phyloP scores from a whole-genome alignment of 2,888 invertebrate species.

The Cephus runcator region DNA sequence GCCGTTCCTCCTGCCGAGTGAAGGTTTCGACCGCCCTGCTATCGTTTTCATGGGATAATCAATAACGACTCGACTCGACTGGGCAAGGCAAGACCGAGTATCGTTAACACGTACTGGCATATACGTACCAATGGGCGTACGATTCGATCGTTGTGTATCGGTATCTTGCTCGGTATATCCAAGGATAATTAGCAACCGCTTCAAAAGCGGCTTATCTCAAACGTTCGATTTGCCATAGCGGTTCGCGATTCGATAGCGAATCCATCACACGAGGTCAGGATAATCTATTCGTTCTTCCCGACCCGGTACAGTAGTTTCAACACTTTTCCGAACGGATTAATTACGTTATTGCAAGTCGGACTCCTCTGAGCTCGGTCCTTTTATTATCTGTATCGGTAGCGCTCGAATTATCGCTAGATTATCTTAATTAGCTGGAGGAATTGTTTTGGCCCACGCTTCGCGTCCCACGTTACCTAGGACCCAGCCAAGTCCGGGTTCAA shows the following conservation, averaged over 20 bases:
- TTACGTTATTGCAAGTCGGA: not conserved
- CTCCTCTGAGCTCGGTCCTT: not conserved
- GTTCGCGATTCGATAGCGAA: not conserved
- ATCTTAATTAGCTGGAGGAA: slow-evolving; percentile 59
- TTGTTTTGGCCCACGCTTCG: slow-evolving; percentile 58
- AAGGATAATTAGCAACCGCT: not conserved
- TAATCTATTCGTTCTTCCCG: not conserved
- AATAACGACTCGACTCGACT: not conserved
- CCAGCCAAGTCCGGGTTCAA: slow-evolving; percentile 10
- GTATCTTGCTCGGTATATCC: not conserved
- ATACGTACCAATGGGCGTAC: not conserved
- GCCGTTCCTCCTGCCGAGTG: slow-evolving; percentile 1
- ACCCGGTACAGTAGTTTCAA: not conserved
- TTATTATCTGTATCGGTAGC: not conserved
- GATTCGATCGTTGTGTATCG: not conserved
- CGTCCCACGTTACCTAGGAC: slow-evolving; percentile 28
- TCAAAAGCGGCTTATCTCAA: slow-evolving; percentile 1
- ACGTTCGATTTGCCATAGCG: not conserved
- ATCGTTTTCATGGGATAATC: slow-evolving; percentile 1
- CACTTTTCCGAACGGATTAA: not conserved
- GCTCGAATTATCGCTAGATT: slow-evolving; percentile 52
- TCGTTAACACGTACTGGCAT: not conserved
- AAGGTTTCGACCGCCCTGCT: not conserved
- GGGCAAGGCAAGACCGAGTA: not conserved
- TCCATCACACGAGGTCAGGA: not conserved